These are phyloP conservation scores for Melanogrammus aeglefinus DNA, from an alignment of 2,797 vertebrate genomes.

Conservation along the genomic window DNA sequence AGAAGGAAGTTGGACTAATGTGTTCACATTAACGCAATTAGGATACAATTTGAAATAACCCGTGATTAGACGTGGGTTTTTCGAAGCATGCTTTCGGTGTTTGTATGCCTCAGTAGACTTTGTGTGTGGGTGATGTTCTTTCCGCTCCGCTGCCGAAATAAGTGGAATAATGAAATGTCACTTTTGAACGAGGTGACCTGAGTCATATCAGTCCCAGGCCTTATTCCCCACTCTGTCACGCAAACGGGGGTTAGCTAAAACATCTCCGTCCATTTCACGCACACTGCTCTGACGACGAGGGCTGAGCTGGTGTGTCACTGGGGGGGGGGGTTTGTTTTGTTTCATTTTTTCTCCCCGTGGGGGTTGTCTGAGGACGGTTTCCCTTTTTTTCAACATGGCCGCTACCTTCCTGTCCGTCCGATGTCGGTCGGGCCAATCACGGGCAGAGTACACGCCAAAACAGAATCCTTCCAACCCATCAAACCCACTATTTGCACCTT, in stretches of 20 bases:
- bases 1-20: neutral
- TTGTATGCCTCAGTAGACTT: neutral
- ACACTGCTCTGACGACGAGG: neutral
- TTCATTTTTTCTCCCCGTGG: too few relatives aligned
- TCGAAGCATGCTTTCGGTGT: neutral
- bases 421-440: neutral
- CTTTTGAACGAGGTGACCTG: neutral
- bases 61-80: neutral
- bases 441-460: too few relatives aligned
- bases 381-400: neutral
- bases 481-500: neutral
- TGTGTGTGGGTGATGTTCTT: neutral
- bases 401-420: conserved; percentile 1
- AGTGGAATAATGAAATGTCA: neutral
- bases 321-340: too few relatives aligned
- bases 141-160: neutral
- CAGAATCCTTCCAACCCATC: neutral
- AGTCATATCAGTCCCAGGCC: neutral
- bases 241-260: neutral
- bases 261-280: neutral
- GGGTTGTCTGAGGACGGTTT: neutral
- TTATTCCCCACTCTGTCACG: neutral
- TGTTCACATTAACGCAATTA: neutral
- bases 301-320: too few relatives aligned
- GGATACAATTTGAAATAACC: neutral